Evolutionary conservation across 2,113 vertebrate species (phyloP).

Genomic region (Peromyscus californicus): DNA sequence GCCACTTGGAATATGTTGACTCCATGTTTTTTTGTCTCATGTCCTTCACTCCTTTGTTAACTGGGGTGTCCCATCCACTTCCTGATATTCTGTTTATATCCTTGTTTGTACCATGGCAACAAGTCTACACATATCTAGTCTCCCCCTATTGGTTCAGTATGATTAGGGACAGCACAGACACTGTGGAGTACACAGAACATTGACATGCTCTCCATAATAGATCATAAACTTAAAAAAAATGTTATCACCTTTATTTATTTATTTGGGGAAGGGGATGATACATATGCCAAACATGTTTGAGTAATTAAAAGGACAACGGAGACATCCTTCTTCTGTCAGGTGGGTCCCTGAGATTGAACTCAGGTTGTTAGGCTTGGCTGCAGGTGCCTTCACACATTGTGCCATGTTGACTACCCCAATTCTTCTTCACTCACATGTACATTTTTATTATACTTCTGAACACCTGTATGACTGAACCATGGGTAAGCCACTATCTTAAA

Average conservation of each 20-base stretch:
- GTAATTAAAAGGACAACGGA: not conserved
- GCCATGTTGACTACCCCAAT: not conserved
- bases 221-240: not conserved
- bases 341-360: too few relatives aligned
- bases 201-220: not conserved
- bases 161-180: not conserved
- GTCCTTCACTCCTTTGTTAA: not conserved
- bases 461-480: not conserved
- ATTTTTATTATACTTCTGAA: slow-evolving; percentile 27
- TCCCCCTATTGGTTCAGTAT: not conserved
- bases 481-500: not conserved
- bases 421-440: not conserved
- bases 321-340: not conserved
- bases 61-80: not conserved
- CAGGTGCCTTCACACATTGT: not conserved
- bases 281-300: not conserved
- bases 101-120: not conserved
- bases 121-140: not conserved
- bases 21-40: too few relatives aligned
- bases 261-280: not conserved
- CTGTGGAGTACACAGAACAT: not conserved
- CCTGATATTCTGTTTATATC: not conserved
- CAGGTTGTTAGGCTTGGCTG: not conserved
- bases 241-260: not conserved
- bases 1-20: not conserved